phyloP scores from a whole-genome alignment of 1,140 invertebrate genomes.

The Apis mellifera region Amel_HAv3.1 CM009933.2:7806501-7807000 shows the following conservation, averaged over 20 bases:
- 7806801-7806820: conserved; percentile 60
- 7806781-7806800: conserved; percentile 41
- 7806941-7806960: background rate
- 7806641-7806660: no score
- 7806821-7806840: conserved; percentile 44
- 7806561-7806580: conserved; percentile 65
- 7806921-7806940: background rate
- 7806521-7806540: conserved; percentile 63
- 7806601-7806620: background rate
- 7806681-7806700: background rate
- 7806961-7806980: conserved; percentile 49
- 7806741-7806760: conserved; percentile 9
- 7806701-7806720: background rate
- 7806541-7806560: conserved; percentile 63
- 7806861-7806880: conserved; percentile 37
- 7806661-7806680: background rate
- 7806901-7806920: background rate
- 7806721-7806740: background rate
- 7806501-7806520: conserved; percentile 62
- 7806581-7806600: conserved; percentile 7
- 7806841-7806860: conserved; percentile 12
- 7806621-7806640: background rate
- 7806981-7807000: conserved; percentile 42
- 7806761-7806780: conserved; percentile 22
- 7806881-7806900: background rate